These are phyloP conservation scores for Toxotes chatareus DNA, from an alignment of 2,113 vertebrate species.

Conservation along the genomic window DNA sequence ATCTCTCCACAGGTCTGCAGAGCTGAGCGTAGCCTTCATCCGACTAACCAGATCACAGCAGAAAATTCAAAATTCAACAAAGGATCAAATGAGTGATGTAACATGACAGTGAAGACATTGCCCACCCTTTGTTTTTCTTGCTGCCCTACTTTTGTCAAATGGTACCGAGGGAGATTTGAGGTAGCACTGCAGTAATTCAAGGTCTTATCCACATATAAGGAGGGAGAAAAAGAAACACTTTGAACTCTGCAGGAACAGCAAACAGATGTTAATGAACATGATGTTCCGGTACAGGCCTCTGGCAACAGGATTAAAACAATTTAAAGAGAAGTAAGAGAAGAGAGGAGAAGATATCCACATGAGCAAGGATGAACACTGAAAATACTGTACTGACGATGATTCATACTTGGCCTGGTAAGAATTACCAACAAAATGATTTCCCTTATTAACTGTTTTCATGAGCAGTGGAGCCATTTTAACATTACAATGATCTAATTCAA, in stretches of 20 bases:
- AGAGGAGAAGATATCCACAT: conserved; percentile 42
- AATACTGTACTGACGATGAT: conserved; percentile 38
- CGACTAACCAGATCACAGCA: conserved; percentile 64
- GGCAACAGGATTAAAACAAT: conserved; percentile 71
- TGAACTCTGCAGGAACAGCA: conserved; percentile 73
- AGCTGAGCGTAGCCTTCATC: conserved; percentile 46
- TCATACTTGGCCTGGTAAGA: conserved; percentile 30
- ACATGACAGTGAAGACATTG: conserved; percentile 66
- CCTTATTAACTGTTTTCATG: conserved; percentile 15
- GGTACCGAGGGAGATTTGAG: conserved; percentile 56
- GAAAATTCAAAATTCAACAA: conserved; percentile 27
- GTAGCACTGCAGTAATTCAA: conserved; percentile 63
- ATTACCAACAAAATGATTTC: conserved; percentile 19
- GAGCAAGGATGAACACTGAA: conserved; percentile 35
- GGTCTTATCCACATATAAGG: conserved; percentile 66
- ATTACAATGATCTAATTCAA: conserved; percentile 31
- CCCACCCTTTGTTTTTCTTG: conserved; percentile 64
- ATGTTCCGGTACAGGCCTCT: conserved; percentile 70
- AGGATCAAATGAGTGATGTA: conserved; percentile 56
- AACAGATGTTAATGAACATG: conserved; percentile 81
- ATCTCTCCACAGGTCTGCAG: conserved; percentile 34
- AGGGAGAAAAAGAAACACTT: conserved; percentile 61
- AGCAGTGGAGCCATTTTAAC: conserved; percentile 8
- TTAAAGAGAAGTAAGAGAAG: conserved; percentile 47
- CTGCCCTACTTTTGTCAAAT: conserved; percentile 73